Percentiles rank a stretch among this genome's conserved stretches.
These are phyloP conservation scores for Lasioglossum villosulum DNA, from an alignment of 2,888 invertebrate genomes.

Conservation along the genomic window DNA sequence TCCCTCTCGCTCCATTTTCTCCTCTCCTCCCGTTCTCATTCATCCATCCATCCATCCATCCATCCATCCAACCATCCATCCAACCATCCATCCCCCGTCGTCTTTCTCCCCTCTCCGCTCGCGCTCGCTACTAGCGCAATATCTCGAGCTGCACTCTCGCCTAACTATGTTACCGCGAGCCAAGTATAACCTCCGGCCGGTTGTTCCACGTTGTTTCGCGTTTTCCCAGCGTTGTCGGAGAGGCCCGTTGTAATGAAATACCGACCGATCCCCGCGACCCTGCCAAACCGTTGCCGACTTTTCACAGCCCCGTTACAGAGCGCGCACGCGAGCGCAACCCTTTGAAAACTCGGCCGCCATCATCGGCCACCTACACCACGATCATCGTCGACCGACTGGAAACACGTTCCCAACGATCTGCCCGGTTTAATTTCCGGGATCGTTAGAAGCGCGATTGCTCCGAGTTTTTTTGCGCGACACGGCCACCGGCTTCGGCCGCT, in stretches of 20 bases:
- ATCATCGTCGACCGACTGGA: not conserved
- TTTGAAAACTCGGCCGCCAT: conserved; percentile 15
- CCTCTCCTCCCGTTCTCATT: conserved; percentile 17
- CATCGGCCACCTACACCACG: not conserved
- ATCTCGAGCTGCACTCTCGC: conserved; percentile 56
- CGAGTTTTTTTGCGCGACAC: not conserved
- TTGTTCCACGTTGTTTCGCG: conserved; percentile 66
- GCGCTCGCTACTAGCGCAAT: conserved; percentile 45
- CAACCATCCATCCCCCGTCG: not conserved
- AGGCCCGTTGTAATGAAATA: conserved; percentile 51
- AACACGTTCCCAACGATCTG: conserved; percentile 12
- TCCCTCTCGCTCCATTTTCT: conserved; percentile 25
- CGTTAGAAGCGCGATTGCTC: conserved; percentile 1
- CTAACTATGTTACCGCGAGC: conserved; percentile 73
- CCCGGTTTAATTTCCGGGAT: conserved; percentile 31
- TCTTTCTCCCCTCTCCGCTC: conserved; percentile 5
- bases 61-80: not conserved
- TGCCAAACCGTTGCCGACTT: conserved; percentile 2
- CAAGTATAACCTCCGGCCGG: conserved; percentile 61
- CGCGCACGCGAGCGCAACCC: not conserved
- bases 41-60: not conserved
- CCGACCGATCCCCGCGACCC: conserved; percentile 38
- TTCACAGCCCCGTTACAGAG: not conserved
- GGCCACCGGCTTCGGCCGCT: not conserved
- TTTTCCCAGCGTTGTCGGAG: conserved; percentile 59